Evolutionary conservation across 2,797 vertebrate species (phyloP), one percentile per base, ranked within the genome.

Genomic region (Ctenochaetus hawaiiensis): DNA sequence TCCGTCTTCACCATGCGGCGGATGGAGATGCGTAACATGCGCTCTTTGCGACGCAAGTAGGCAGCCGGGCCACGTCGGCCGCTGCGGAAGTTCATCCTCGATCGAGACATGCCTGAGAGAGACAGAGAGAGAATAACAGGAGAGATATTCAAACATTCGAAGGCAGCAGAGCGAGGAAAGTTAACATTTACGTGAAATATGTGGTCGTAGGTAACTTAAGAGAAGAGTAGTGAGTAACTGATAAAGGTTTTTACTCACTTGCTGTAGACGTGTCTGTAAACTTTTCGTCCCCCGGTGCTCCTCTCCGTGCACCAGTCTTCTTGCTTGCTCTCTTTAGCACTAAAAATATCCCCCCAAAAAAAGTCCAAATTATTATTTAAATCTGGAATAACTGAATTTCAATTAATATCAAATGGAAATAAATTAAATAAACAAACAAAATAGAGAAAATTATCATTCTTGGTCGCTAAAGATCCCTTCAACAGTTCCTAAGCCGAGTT

Each of bases 1-100:
- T 98, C 97, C 1, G 98, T 99, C 92, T 99, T 99, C 82, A 99
- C 98, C 97, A 99, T 99, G 91, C 98, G 98, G 60, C 98, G 97
- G 72, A 99, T 96, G 0, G 98, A 99, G 91, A 99, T 99, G 52
- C 98, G 97, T 51, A 99, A 86, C 90, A 99, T 97, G 13, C 98
- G 94, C 75, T 99, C 98, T 90, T 99, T 99, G 56, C 98, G 97
- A 0, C 97, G 95, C 81, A 99, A 93, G 84, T 99, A 99, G 20
- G 98, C 97, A 0, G 97, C 96, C 0, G 98, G 97, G 0, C 98
- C 97, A 2, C 98, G 94, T 5, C 98, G 97, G 37, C 96, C 93
- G 0, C 97, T 98, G 71, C 98, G 97, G 90, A 98, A 98, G 81
- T 97, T 98, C 80, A 97, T 97, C 41, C 97, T 96, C 5, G 97